A percentile compares a stretch with the other conserved stretches of the same genome.
Evolutionary conservation across 2,113 vertebrate genomes (phyloP).

Genomic region (Ondatra zibethicus): DNA sequence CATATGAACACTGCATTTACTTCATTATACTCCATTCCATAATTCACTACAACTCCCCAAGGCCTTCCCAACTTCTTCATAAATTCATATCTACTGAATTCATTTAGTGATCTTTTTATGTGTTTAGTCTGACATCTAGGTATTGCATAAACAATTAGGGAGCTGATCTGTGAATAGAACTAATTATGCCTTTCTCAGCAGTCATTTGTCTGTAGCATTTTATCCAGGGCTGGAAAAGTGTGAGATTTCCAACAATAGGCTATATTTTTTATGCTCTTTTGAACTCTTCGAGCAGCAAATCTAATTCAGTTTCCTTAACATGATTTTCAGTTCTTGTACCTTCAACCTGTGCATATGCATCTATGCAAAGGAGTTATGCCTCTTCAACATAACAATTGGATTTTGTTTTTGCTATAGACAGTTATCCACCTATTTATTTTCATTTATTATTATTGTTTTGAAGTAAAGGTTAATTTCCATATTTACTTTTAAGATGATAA

Average conservation of each 20-base stretch:
- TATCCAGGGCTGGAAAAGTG: not conserved
- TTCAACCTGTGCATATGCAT: not conserved
- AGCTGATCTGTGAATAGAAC: not conserved
- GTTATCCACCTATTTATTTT: not conserved
- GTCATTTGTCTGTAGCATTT: not conserved
- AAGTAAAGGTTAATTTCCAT: not conserved
- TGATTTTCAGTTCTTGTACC: not conserved
- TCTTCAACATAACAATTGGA: not conserved
- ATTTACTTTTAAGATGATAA: not conserved
- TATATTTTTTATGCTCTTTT: not conserved
- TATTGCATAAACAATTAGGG: not conserved
- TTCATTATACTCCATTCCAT: not conserved
- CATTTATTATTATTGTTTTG: not conserved
- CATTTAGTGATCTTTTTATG: not conserved
- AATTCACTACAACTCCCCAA: not conserved
- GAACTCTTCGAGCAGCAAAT: not conserved
- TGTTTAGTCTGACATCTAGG: not conserved
- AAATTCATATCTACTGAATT: not conserved
- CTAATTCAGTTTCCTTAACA: not conserved
- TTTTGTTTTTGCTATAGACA: not conserved
- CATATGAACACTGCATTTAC: not conserved
- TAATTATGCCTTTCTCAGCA: not conserved
- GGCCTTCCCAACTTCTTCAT: not conserved
- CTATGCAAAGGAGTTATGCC: not conserved
- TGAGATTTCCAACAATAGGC: not conserved